A percentile compares a stretch with the other conserved stretches of the same genome.
Evolutionary conservation across 2,113 vertebrate species (phyloP).

Genomic region (Hippoglossus stenolepis): DNA sequence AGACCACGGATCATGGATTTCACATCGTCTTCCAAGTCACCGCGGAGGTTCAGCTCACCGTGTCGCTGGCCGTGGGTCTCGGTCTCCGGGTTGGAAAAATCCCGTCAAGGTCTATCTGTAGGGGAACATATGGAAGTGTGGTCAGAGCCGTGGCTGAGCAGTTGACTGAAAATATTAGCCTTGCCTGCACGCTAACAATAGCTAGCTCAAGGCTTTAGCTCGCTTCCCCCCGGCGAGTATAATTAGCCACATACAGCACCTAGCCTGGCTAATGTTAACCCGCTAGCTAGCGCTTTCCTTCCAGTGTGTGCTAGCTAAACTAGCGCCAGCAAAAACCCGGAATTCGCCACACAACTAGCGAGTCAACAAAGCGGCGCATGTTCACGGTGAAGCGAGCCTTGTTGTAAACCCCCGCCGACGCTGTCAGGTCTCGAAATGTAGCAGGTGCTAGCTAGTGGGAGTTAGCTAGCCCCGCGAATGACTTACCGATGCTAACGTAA

Average conservation of each 20-base stretch:
- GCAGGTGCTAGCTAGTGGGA: conserved; percentile 34
- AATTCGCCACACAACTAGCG: not conserved
- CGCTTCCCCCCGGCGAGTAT: conserved; percentile 62
- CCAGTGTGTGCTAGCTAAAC: conserved; percentile 14
- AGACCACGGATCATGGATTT: conserved; percentile 24
- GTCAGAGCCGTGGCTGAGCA: conserved; percentile 47
- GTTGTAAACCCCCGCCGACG: conserved; percentile 3
- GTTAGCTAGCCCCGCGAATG: conserved; percentile 65
- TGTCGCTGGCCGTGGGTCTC: conserved; percentile 21
- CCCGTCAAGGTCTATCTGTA: conserved; percentile 56
- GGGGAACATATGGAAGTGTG: conserved; percentile 47
- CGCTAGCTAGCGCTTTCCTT: conserved; percentile 72
- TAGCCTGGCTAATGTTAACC: conserved; percentile 70
- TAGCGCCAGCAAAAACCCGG: conserved; percentile 2
- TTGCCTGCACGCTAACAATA: conserved; percentile 75
- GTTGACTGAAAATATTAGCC: conserved; percentile 67
- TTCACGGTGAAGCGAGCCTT: not conserved
- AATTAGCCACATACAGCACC: conserved; percentile 76
- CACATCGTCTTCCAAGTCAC: conserved; percentile 30
- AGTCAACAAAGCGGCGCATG: not conserved
- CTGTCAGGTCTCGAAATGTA: conserved; percentile 47
- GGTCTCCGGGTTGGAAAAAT: conserved; percentile 23
- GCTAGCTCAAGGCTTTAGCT: conserved; percentile 71
- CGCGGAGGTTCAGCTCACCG: conserved; percentile 57
- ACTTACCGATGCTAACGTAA: conserved; percentile 75